These are phyloP conservation scores for Volucella zonaria DNA, from an alignment of 2,888 invertebrate species.

Conservation along the genomic window DNA sequence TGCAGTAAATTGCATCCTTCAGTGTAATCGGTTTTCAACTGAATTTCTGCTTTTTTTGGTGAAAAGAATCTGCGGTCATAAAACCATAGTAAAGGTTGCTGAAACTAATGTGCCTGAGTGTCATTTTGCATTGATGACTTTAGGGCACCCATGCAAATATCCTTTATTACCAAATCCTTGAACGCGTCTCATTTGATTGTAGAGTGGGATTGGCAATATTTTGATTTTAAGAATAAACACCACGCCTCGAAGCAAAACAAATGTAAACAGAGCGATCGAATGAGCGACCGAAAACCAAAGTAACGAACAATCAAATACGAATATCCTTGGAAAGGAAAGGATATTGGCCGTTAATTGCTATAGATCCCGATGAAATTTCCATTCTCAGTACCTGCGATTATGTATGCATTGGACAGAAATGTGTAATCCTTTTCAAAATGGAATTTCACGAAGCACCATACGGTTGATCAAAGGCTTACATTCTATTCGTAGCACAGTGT, in stretches of 20 bases:
- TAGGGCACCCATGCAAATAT: conserved; percentile 70
- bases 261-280: conserved; percentile 41
- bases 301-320: background rate
- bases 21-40: conserved; percentile 56
- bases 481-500: background rate
- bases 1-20: conserved; percentile 67
- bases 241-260: conserved; percentile 76
- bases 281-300: too few species aligned
- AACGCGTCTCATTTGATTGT: conserved; percentile 4
- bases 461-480: conserved; percentile 64
- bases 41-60: conserved; percentile 10
- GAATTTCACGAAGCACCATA: conserved; percentile 47
- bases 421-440: conserved; percentile 64
- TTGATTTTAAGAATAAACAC: conserved; percentile 80
- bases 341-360: conserved; percentile 45
- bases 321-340: conserved; percentile 61
- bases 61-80: conserved; percentile 34
- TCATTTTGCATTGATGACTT: conserved; percentile 46
- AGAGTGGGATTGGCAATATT: conserved; percentile 79
- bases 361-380: conserved; percentile 36
- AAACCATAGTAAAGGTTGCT: conserved; percentile 37
- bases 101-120: background rate
- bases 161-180: conserved; percentile 67
- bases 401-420: conserved; percentile 36
- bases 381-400: conserved; percentile 39